phyloP scores from a whole-genome alignment of 2,797 vertebrate species.

The Oryzias dopingdopingensis region DNA sequence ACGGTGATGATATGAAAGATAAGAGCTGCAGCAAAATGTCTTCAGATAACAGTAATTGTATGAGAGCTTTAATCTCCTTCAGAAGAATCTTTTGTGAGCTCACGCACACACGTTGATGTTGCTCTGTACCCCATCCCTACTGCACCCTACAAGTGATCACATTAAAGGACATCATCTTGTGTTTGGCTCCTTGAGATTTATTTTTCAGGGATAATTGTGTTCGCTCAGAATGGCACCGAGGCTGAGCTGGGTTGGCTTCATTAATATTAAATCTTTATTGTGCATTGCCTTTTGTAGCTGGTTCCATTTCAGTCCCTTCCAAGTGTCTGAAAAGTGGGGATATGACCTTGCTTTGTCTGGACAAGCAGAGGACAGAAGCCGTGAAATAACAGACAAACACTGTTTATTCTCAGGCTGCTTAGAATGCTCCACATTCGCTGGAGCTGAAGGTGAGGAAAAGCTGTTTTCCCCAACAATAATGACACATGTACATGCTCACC shows the following conservation, averaged over 20 bases:
- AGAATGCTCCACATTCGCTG: conserved; percentile 2
- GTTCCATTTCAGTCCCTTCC: conserved; percentile 6
- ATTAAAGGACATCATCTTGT: conserved; percentile 10
- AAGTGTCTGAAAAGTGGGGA: conserved; percentile 11
- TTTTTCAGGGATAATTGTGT: conserved; percentile 18
- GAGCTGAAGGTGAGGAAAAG: background rate
- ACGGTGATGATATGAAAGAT: conserved; percentile 23
- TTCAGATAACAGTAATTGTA: conserved; percentile 39
- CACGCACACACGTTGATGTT: conserved; percentile 7
- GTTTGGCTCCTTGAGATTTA: conserved; percentile 20
- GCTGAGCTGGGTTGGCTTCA: conserved; percentile 13
- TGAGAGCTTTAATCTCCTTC: conserved; percentile 37
- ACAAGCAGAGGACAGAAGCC: conserved; percentile 8
- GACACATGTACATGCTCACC: conserved; percentile 2
- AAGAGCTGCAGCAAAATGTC: conserved; percentile 30
- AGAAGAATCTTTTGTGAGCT: conserved; percentile 20
- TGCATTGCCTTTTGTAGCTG: conserved; percentile 29
- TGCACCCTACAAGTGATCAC: conserved; percentile 1
- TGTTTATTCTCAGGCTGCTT: background rate
- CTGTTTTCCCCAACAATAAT: background rate
- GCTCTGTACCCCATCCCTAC: background rate
- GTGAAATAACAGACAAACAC: background rate
- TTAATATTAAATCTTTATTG: conserved; percentile 39
- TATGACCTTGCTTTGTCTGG: conserved; percentile 34
- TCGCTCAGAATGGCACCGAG: conserved; percentile 3